Base-by-base conservation (phyloP, 2,888 invertebrate species). In the Agrenia bidenticulata region DNA sequence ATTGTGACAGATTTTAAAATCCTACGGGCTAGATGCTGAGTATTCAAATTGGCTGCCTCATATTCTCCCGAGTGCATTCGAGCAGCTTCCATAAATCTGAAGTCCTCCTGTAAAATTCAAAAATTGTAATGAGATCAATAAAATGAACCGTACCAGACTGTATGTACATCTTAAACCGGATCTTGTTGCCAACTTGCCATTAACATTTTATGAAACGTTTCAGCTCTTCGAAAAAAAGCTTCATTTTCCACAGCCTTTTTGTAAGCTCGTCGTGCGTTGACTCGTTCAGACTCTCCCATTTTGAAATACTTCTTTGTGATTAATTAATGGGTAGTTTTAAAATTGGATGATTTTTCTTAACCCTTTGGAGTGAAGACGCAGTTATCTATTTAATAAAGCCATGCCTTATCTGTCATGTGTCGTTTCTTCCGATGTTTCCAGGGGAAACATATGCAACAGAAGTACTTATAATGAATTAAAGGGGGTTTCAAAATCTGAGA, bases 71-170 rank as follows among this genome's bases (percentile, higher is more conserved):
- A 64, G 23, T 63, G 64, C 45, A 64, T 65, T 45, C 75, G 42
- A 1, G 75, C 75, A 13, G 75, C 75, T 60, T 75, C 75, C 51
- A 75, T 51, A 55, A 71, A 71, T 15, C 64, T 39, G 39, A 69
- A 71, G 49, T 71, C 71, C 23, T 57, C 57, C 57, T 45, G 45
- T 45, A 45, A 55, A 55, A 32, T 32, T 55, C 21, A 24, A 51
- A 4, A 11, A 32, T 32, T 32, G n/a, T 45, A 15, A 45, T 45
- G 4, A 45, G 45, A 15, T 45, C 2, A 45, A 5, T 45, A 5
- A 5, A 17, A 9, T 45, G 15, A 9, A 11, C 2, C 45, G 5
- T 45, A 5, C 2, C 2, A 19, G 4, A 11, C 19, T 11, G 4
- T 32, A 32, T 11, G 4, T 32, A 7, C 4, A 7, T 32, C 32